Base-by-base conservation (phyloP, 2,797 vertebrate genomes). In the Notolabrus celidotus region DNA sequence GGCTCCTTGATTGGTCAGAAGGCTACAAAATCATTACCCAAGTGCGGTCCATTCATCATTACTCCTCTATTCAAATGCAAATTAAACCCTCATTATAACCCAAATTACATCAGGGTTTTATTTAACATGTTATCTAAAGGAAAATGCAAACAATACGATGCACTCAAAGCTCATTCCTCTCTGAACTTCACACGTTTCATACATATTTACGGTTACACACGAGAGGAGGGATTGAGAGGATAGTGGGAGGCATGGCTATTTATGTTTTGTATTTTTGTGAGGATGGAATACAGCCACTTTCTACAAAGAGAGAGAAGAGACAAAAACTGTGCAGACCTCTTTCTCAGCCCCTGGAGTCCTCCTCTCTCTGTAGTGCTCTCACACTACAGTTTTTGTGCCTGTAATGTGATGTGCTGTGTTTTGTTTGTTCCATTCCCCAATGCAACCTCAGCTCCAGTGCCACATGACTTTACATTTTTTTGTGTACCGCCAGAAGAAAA, bases 361-460 rank as follows among this genome's bases (percentile, higher is more conserved):
- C 64, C 33, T 71, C 20, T 70, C 71, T 66, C 43, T 58, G 31
- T 34, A 34, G 50, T 62, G 58, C 14, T 41, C 78, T 71, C 77
- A 63, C 80, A 65, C 70, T 59, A 22, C 67, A 71, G 70, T 75
- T 79, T 85, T 70, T 76, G 70, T 79, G 63, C 38, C 59, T 70
- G 59, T 80, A 81, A 88, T 90, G 71, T 89, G 82, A 90, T 89
- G 79, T 79, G 86, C 71, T 84, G 75, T 73, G 67, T 84, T 91
- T 90, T 88, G 79, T 91, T 89, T 85, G 72, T 69, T 42, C 60
- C 74, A 63, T 87, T 91, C 85, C 87, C 84, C 53, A 54, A 74
- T 63, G 55, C 67, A 63, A 78, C 72, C 84, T 78, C 67, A 81
- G 80, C 83, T 72, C 62, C 72, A 54, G 41, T 63, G 60, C 75